Evolutionary conservation across 2,888 invertebrate species (phyloP), one percentile per base, ranked within the genome.

Genomic region (Sycophila texana): DNA sequence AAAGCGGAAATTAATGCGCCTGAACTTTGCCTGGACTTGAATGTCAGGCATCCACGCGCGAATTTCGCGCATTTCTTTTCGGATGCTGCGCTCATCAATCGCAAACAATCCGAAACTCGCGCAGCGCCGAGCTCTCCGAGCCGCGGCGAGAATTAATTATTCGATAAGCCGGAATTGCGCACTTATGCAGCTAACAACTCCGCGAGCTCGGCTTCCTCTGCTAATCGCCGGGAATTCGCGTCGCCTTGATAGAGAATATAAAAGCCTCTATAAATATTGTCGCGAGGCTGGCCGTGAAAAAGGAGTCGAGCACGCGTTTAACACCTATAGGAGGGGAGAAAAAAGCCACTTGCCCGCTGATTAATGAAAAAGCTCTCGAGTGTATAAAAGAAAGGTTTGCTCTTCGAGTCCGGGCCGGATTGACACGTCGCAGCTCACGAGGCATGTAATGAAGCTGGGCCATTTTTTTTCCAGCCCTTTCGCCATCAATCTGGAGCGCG

Each of bases 401-500:
- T n/a, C n/a, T n/a, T n/a, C n/a, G n/a, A n/a, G n/a, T n/a, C n/a
- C n/a, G n/a, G n/a, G 68, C 39, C n/a, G 22, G 75, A 79, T 79
- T 75, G 72, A 79, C 71, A 72, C 79, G 39, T 75, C 67, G 74
- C 26, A n/a, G 57, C 39, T 78, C 78, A 68, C 68, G 74, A 79
- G 57, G 49, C 74, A 74, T 74, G 74, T 74, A 79, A 74, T 74
- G 65, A 79, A 79, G 57, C 70, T 57, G n/a, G n/a, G 74, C 74
- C 61, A 63, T 79, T 71, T 70, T 76, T 55, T 53, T 30, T 47
- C 3, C 39, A 30, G 4, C 18, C 18, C 30, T 65, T 26, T 76
- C 73, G 68, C 76, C 76, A 76, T 80, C 76, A 76, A 80, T 80
- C 72, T 76, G 73, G 72, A 30, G 65, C 66, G 30, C 77, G 57